Evolutionary conservation across 2,113 vertebrate species (phyloP), one percentile per base, ranked within the genome.

Genomic region (Lepisosteus oculatus): DNA sequence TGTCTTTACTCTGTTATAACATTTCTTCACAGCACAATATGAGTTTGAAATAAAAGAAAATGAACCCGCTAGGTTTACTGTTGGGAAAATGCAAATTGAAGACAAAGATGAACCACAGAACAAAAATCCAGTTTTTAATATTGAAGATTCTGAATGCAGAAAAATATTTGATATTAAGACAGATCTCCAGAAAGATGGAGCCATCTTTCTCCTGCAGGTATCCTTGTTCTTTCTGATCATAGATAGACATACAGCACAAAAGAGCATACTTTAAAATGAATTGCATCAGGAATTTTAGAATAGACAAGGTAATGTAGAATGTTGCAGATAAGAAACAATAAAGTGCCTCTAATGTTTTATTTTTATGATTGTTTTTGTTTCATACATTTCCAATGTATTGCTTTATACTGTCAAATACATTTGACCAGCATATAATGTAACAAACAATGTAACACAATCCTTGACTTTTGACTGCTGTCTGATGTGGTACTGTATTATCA

Each of bases 51-150:
- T 96, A 61, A 85, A 82, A 3, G 97, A 99, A 83, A 83, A 96
- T 57, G 79, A 85, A 70, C 91, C 85, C 8, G 67, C 93, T 29
- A 87, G 87, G 54, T 87, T 84, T 70, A 80, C 84, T 70, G 82
- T 99, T 9, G 94, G 91, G 41, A 89, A 69, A 42, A 77, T 99
- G 77, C 75, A 85, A 74, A 76, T 97, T 42, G 81, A 89, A 74
- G 97, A 99, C 75, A 71, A 83, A 17, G 97, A 99, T 12, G 90
- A 95, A 81, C 85, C 90, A n/a, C 89, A 95, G 75, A 94, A 99
- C 71, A 93, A 97, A 82, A 83, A 90, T 41, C 97, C 97, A 2
- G 87, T 79, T 43, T 97, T 96, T 73, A 87, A 51, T 57, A 84
- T 97, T 65, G 70, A 88, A 17, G 70, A 51, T 47, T 72, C 76